A percentile compares a stretch with the other conserved stretches of the same genome.
Evolutionary conservation across 2,888 invertebrate species (phyloP).

Genomic region (Microctonus aethiopoides): DNA sequence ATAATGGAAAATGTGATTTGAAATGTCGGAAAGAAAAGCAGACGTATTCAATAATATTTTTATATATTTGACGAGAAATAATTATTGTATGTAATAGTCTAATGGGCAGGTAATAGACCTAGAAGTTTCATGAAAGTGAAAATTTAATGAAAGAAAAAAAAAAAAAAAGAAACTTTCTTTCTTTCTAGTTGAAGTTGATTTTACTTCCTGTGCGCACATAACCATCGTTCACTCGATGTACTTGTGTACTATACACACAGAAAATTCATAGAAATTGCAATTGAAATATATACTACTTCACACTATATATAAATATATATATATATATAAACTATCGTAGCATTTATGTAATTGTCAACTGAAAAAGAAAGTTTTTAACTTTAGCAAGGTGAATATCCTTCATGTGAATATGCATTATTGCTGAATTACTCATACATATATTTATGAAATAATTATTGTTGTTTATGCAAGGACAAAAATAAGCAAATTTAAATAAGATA

Average conservation of each 20-base stretch:
- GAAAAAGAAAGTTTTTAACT: conserved; percentile 65
- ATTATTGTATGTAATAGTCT: conserved; percentile 50
- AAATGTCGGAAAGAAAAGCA: conserved; percentile 8
- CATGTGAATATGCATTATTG: conserved; percentile 31
- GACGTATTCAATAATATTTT: conserved; percentile 46
- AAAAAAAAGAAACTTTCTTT: conserved; percentile 62
- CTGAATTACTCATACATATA: too few species aligned
- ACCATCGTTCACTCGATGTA: conserved; percentile 10
- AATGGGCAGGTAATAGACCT: conserved; percentile 39
- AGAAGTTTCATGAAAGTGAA: conserved; percentile 67
- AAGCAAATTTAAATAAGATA: too few species aligned
- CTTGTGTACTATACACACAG: not conserved
- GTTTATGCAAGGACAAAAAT: not conserved
- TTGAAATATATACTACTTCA: conserved; percentile 18
- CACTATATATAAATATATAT: not conserved
- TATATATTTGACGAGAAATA: conserved; percentile 44
- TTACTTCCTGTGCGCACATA: conserved; percentile 65
- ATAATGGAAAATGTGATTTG: too few species aligned
- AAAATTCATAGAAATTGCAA: not conserved
- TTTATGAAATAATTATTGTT: not conserved
- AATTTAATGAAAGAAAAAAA: conserved; percentile 55
- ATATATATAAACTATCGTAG: not conserved
- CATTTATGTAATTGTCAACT: conserved; percentile 63
- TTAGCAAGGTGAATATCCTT: conserved; percentile 65
- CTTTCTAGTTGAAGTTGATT: conserved; percentile 57